Conservation (phyloP, 2,888 invertebrate genomes). For the Drosophila kambysellisi region DNA sequence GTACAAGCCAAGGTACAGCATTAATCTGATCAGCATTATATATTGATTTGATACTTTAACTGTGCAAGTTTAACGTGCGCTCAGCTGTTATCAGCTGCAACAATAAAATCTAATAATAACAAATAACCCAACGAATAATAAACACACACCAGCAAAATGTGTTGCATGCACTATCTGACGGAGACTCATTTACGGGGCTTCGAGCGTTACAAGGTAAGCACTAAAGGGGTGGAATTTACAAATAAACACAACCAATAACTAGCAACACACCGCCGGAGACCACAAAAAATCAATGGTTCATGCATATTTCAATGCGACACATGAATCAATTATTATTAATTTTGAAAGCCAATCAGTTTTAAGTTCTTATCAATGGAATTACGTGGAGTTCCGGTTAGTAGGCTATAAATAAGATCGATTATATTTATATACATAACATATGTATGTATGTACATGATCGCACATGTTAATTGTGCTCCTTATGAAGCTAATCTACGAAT, state of each 20-base stretch:
- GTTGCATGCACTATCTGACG: constrained; percentile 83
- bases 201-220: constrained; percentile 85
- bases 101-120: constrained; percentile 23
- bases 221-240: constrained; percentile 13
- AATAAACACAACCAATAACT: neutral
- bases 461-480: constrained; percentile 3
- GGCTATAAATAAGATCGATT: neutral
- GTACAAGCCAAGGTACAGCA: constrained; percentile 15
- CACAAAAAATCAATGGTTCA: constrained; percentile 59
- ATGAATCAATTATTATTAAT: constrained; percentile 30
- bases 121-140: constrained; percentile 11
- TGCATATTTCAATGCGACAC: constrained; percentile 22
- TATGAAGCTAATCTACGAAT: constrained; percentile 36
- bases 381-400: constrained; percentile 31
- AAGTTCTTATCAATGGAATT: constrained; percentile 20
- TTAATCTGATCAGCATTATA: constrained; percentile 21
- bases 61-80: constrained; percentile 27
- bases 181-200: constrained; percentile 85
- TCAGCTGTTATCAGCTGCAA: constrained; percentile 53
- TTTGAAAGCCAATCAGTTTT: constrained; percentile 19
- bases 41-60: constrained; percentile 29
- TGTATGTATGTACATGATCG: constrained; percentile 5
- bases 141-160: constrained; percentile 70
- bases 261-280: constrained; percentile 10
- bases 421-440: neutral